These are phyloP conservation scores for Phyllopteryx taeniolatus DNA, from an alignment of 2,113 vertebrate species.

Conservation along the genomic window DNA sequence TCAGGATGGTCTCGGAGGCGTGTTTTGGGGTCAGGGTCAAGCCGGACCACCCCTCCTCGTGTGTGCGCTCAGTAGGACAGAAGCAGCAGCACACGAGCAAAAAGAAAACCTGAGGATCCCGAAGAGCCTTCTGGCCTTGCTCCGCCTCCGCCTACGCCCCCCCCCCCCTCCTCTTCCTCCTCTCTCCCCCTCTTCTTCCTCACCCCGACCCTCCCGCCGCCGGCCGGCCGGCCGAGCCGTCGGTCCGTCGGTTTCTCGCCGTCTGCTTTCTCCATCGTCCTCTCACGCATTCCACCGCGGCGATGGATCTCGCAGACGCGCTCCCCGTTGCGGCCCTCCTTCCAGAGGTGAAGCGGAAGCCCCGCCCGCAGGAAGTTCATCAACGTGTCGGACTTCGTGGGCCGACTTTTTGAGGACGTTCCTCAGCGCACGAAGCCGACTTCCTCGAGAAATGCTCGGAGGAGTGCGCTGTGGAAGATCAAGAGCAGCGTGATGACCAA, in stretches of 20 bases:
- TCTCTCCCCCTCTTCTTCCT: constrained; percentile 24
- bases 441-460: no score
- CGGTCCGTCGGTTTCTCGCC: background rate
- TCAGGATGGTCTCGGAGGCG: constrained; percentile 60
- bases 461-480: no score
- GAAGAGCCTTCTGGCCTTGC: constrained; percentile 57
- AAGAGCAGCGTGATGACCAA: no score
- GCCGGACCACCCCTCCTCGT: constrained; percentile 17
- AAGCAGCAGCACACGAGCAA: background rate
- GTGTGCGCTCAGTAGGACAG: background rate
- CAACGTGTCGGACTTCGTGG: background rate
- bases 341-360: constrained; percentile 16
- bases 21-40: constrained; percentile 25
- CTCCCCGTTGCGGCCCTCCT: constrained; percentile 26
- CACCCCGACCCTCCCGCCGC: constrained; percentile 23
- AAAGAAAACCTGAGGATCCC: constrained; percentile 56
- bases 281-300: constrained; percentile 59
- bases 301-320: constrained; percentile 62
- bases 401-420: no score
- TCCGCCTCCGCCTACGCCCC: constrained; percentile 26
- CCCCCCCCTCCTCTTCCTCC: constrained; percentile 14
- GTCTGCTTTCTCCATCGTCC: constrained; percentile 4
- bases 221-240: constrained; percentile 7
- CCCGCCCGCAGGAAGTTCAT: background rate
- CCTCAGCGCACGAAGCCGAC: no score